A percentile compares a stretch with the other conserved stretches of the same genome.
Conservation (phyloP, 2,888 invertebrate species). For the Anticlea derivata region DNA sequence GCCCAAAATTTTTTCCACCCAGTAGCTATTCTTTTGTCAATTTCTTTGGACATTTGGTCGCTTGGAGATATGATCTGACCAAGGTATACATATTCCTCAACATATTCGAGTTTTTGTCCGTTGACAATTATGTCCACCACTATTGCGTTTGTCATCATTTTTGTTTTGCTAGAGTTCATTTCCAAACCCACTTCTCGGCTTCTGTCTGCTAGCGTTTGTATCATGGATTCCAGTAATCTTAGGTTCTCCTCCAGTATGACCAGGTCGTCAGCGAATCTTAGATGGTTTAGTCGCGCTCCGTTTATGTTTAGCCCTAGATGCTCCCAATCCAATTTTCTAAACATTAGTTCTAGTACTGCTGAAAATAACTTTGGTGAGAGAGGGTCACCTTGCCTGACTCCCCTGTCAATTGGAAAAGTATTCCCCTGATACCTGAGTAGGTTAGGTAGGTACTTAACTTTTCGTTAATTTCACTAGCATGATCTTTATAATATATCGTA, state of each 20-base stretch:
- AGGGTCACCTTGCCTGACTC: slow-evolving; percentile 1
- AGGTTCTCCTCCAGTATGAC: neutral
- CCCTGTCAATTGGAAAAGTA: neutral
- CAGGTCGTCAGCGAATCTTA: neutral
- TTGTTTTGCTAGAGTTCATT: neutral
- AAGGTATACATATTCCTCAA: neutral
- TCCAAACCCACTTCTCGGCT: neutral
- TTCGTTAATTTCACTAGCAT: too few species aligned
- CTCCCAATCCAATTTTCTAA: neutral
- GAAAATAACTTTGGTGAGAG: neutral
- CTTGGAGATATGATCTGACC: neutral
- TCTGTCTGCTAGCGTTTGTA: too few species aligned
- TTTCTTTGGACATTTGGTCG: too few species aligned
- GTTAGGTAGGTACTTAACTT: too few species aligned
- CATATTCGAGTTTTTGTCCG: neutral
- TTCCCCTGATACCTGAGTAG: too few species aligned
- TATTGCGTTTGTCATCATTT: neutral
- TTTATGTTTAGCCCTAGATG: too few species aligned
- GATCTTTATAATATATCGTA: too few species aligned
- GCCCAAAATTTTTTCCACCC: neutral
- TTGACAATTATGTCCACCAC: neutral
- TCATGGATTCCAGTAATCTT: too few species aligned
- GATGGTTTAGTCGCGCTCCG: too few species aligned
- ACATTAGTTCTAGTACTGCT: neutral
- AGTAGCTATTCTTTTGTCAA: neutral